A percentile compares a stretch with the other conserved stretches of the same genome.
phyloP scores from a whole-genome alignment of 1,140 invertebrate species.

The Mycetomoellerius zeteki region DNA sequence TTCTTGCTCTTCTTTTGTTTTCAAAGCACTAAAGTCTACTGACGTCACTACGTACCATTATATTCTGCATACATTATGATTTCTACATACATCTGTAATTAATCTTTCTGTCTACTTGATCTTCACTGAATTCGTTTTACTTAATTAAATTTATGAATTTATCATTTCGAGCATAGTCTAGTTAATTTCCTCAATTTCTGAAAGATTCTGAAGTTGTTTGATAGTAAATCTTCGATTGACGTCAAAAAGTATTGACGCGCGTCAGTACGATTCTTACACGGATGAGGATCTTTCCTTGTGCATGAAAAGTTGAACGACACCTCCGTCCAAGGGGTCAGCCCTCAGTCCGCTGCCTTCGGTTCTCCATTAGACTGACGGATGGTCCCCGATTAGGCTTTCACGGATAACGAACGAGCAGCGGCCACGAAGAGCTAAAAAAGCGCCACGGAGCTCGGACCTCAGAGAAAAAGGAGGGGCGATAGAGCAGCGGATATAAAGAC shows the following conservation, averaged over 20 bases:
- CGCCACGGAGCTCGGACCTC: conserved; percentile 15
- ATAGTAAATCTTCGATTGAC: neutral
- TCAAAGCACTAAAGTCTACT: neutral
- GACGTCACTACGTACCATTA: neutral
- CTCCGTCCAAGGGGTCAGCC: conserved; percentile 50
- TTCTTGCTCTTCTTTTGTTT: neutral
- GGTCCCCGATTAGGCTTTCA: conserved; percentile 69
- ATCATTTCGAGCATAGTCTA: neutral
- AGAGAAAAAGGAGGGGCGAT: conserved; percentile 53
- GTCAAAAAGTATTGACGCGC: conserved; percentile 3
- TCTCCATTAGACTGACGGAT: conserved; percentile 78
- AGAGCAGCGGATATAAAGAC: conserved; percentile 50
- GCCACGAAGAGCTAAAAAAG: conserved; percentile 61
- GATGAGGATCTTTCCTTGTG: conserved; percentile 46
- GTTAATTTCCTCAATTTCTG: neutral
- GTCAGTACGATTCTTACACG: neutral
- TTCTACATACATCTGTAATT: conserved; percentile 3
- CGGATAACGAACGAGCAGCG: conserved; percentile 67
- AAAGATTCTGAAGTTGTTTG: neutral
- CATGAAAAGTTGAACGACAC: conserved; percentile 58
- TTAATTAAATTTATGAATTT: neutral
- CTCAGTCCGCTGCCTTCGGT: conserved; percentile 56
- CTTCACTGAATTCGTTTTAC: neutral
- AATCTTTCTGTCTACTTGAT: neutral
- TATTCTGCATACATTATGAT: neutral